Evolutionary conservation across 2,113 vertebrate species (phyloP), one percentile per base, ranked within the genome.

Genomic region (Hypanus sabinus): DNA sequence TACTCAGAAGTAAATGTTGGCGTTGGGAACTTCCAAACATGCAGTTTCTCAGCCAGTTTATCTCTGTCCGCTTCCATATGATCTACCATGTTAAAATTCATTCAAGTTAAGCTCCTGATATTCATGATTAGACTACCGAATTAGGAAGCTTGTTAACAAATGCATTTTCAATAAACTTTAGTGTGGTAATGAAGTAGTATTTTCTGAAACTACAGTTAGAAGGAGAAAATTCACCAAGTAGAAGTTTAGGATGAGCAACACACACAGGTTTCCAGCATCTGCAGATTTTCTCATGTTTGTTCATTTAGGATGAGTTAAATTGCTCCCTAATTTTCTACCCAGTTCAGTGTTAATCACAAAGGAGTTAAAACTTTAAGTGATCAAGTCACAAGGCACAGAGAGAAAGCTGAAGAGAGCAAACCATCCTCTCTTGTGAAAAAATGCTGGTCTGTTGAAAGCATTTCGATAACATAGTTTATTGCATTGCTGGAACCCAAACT

Each of bases 341-440:
- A n/a, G 30, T 90, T 90, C 85, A 90, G 85, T 90, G 85, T 90
- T 60, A 90, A 90, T 90, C n/a, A 90, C 57, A n/a, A 33, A 90
- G 60, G 24, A 60, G 46, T 46, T 33, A 60, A 90, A 65, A 65
- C 85, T 62, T 90, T 90, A 90, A 90, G 65, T 90, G 62, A 57
- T 62, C 85, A n/a, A n/a, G 85, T 65, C 30, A 62, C 27, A 90
- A 57, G 5, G n/a, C 65, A 90, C 11, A n/a, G 85, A 79, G 76
- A 68, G 30, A 33, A 57, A 33, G 85, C 57, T 33, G 60, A 33
- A 90, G 55, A 90, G 85, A 90, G 55, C 27, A 65, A 90, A 65
- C 85, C 57, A 65, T 90, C 27, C n/a, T 18, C 65, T n/a, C 11
- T 65, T 90, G 30, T 62, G 85, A n/a, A 6, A 33, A 90, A 65